Evolutionary conservation across 2,888 invertebrate genomes (phyloP), one percentile per base, ranked within the genome.

Genomic region (Eurytoma adleriae): DNA sequence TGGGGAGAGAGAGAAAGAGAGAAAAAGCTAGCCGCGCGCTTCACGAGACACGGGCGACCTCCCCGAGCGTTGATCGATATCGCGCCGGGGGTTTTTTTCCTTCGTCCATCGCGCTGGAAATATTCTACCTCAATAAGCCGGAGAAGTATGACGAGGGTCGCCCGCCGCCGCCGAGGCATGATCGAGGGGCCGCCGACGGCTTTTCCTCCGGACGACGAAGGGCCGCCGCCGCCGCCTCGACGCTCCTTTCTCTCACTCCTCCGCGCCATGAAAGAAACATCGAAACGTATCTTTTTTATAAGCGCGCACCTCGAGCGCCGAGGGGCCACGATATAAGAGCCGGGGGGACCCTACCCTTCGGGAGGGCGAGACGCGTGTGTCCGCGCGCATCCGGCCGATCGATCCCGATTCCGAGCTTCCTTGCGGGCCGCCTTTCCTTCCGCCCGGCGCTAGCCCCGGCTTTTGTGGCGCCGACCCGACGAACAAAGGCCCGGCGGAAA

Each of bases 111-210:
- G 64, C 13, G 2, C 66, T 61, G 61, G 68, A 77, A 73, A 77
- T 77, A 80, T 82, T 76, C 69, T 64, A 69, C 71, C 69, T 69
- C 79, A 73, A 77, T 82, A 80, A 80, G 64, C 69, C 66, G 70
- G 64, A 69, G 75, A 67, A 82, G 80, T 79, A 82, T 84, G 84
- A 84, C 80, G 84, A 85, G 83, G 84, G 85, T 85, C 81, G 84
- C 76, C 72, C n/a, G 77, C 57, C 20, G 69, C 50, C 79, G 74
- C 16, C 73, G 66, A 61, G 61, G 76, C 81, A 79, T 82, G 83
- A 84, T 83, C 69, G 82, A 84, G 81, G 82, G 83, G 62, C 73
- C 70, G n/a, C 54, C 59, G 30, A 10, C 64, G 80, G 80, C 81
- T 77, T 86, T 82, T 84, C 78, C 82, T 40, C 40, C 40, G 40